Evolutionary conservation across 1,140 invertebrate species (phyloP), one percentile per base, ranked within the genome.

Genomic region (Heterodera carotae): DNA sequence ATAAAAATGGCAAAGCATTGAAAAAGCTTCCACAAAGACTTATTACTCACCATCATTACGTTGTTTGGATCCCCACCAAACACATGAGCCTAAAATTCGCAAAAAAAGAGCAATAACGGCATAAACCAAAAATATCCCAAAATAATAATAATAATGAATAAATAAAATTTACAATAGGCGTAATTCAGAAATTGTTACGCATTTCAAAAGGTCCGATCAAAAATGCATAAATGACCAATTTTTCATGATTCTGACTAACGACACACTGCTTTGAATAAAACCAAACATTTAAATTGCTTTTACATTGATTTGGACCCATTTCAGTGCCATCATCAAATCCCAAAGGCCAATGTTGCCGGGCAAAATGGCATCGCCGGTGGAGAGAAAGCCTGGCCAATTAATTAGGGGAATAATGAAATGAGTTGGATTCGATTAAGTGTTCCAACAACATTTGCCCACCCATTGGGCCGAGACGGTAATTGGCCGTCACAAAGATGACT

Each of bases 341-440:
- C 94, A 95, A 76, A 98, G 89, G 12, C 95, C 96, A 60, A 94
- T 92, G 88, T 98, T 98, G n/a, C 95, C 96, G 0, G 95, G 94
- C 43, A 94, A 93, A 82, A 95, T 93, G 12, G 92, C 93, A 84
- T 94, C 93, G 80, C 93, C 94, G 29, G 84, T 88, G 34, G 84
- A 86, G n/a, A 86, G 60, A 73, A 87, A 87, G 43, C 85, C 84
- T 83, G 67, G 68, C 66, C 66, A 76, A 27, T 22, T 59, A 22
- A 53, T 18, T 53, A 18, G 0, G 18, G 18, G 18, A 56, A 22
- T 18, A 56, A 56, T 56, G 12, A 15, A 56, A 25, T 22, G 1
- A 56, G 22, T 43, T 43, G n/a, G n/a, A n/a, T n/a, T n/a, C n/a
- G n/a, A n/a, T n/a, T n/a, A n/a, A n/a, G n/a, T n/a, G n/a, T n/a